Evolutionary conservation across 2,888 invertebrate species (phyloP).

Genomic region (Caenorhabditis virilis): DNA sequence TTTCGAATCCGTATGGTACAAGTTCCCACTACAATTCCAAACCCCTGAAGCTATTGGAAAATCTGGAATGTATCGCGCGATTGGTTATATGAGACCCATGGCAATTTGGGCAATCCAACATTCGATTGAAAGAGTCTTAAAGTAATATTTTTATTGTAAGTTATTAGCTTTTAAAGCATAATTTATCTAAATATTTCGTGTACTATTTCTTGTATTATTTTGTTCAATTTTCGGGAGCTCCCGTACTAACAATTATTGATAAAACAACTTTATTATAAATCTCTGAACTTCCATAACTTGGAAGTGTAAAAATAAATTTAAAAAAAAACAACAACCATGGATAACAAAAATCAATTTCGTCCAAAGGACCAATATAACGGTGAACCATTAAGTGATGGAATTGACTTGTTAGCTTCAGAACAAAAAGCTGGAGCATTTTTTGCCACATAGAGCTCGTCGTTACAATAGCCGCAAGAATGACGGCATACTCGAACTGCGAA

Average conservation of each 20-base stretch:
- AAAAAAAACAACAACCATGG: neutral
- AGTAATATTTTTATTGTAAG: too few species aligned
- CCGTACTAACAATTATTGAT: too few species aligned
- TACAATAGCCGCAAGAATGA: constrained; percentile 56
- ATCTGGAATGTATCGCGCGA: constrained; percentile 77
- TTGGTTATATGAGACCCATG: constrained; percentile 89
- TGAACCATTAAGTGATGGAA: constrained; percentile 32
- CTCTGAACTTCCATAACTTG: too few species aligned
- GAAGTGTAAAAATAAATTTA: too few species aligned
- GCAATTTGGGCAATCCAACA: constrained; percentile 89
- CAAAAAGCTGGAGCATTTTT: constrained; percentile 34
- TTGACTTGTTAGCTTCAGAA: constrained; percentile 18
- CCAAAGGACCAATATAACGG: constrained; percentile 34
- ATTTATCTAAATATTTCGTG: too few species aligned
- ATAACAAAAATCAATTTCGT: constrained; percentile 7
- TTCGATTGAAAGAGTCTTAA: constrained; percentile 69
- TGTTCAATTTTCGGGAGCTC: too few species aligned
- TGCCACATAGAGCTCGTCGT: constrained; percentile 45
- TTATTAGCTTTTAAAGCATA: too few species aligned
- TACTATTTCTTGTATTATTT: too few species aligned
- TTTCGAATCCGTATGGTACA: constrained; percentile 80
- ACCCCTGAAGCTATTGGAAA: constrained; percentile 88
- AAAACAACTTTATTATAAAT: too few species aligned
- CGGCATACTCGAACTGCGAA: constrained; percentile 58
- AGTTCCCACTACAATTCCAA: constrained; percentile 71